Conservation (phyloP, 2,888 invertebrate genomes). For the Cordilura impudica region DNA sequence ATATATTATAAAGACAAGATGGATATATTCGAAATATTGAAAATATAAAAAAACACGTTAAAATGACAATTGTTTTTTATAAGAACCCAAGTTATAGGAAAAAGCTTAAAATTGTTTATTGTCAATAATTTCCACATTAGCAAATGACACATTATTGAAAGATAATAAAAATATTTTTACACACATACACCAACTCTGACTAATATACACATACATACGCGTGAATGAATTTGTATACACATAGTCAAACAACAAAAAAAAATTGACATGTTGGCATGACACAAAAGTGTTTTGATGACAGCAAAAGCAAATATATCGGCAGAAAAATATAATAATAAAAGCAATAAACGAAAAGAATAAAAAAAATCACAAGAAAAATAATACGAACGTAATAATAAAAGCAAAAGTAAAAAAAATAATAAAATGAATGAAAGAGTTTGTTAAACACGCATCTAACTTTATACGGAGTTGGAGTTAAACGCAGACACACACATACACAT, state of each 20-base stretch:
- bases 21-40: too few relatives aligned
- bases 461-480: conserved; percentile 6
- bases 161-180: conserved; percentile 30
- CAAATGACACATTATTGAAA: conserved; percentile 2
- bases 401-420: conserved; percentile 17
- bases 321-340: conserved; percentile 13
- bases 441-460: conserved; percentile 37
- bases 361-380: neutral
- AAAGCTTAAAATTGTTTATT: conserved; percentile 13
- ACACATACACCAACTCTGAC: neutral
- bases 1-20: too few relatives aligned
- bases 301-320: conserved; percentile 48
- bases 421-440: conserved; percentile 42
- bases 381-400: conserved; percentile 2
- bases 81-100: too few relatives aligned
- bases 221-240: too few relatives aligned
- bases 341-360: conserved; percentile 8
- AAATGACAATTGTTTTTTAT: too few relatives aligned
- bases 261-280: conserved; percentile 61
- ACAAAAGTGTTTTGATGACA: conserved; percentile 61
- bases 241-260: conserved; percentile 52
- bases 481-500: neutral
- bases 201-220: neutral
- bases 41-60: too few relatives aligned
- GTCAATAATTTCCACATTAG: conserved; percentile 15